Evolutionary conservation across 2,888 invertebrate species (phyloP), one percentile per base, ranked within the genome.

Genomic region (Eristalis intricaria): DNA sequence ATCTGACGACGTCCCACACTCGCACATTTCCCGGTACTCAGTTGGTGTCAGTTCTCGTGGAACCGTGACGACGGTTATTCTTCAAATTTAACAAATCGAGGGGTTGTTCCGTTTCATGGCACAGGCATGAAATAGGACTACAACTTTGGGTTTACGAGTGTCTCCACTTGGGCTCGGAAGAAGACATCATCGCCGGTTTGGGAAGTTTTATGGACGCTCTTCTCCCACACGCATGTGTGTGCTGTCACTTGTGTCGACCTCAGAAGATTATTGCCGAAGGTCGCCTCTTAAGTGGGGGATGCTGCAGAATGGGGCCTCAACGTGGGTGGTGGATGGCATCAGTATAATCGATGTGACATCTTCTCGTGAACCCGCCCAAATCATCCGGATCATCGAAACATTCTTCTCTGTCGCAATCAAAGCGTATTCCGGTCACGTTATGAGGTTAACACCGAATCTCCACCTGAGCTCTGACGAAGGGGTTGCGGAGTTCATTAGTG

Each of bases 61-160:
- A 10, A 0, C 11, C 1, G 60, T 29, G 19, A 43, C 35, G 38
- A 13, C n/a, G 32, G 40, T 43, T 43, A 64, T 69, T 75, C 56
- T 70, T 81, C 43, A 76, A 82, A 76, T 82, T 76, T 60, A 71
- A 75, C 75, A 81, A 81, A 81, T 76, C 69, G 81, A 75, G 81
- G 70, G 74, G 75, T 70, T 75, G 75, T 81, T 75, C 64, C 15
- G 64, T 69, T 69, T 19, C 75, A 64, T 74, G 35, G 29, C 66
- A 68, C 60, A 61, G 29, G 26, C 15, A 63, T 10, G 50, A 4
- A 11, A 60, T n/a, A 70, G 40, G 65, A 38, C 40, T 29, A 65
- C 43, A 50, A 19, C 43, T 63, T 43, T 19, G 19, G 43, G 43
- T 63, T 71, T 26, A 26, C 61, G 70, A 81, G 58, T 29, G 26